Percentiles rank a stretch among this genome's conserved stretches.
Conservation (phyloP, 2,797 vertebrate species). For the Rallus crepitans region DNA sequence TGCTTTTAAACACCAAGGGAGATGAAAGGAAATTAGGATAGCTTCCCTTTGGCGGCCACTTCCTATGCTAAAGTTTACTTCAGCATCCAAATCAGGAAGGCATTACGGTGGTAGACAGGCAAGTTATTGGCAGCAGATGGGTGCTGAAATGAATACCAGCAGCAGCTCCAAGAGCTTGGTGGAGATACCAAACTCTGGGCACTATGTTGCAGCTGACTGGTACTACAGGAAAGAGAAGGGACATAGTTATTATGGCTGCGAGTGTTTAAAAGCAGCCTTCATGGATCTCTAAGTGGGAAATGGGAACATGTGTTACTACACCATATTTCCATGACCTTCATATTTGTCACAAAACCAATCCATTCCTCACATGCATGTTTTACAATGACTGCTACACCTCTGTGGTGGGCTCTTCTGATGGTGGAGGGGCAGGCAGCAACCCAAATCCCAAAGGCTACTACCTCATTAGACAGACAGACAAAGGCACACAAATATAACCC, state of each 20-base stretch:
- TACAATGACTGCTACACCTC: not conserved
- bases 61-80: not conserved
- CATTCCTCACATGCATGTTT: not conserved
- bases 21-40: conserved; percentile 9
- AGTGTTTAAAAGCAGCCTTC: not conserved
- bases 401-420: not conserved
- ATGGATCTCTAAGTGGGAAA: not conserved
- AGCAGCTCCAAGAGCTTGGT: not conserved
- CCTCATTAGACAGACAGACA: not conserved
- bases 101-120: not conserved
- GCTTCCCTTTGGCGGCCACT: not conserved
- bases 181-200: not conserved
- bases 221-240: not conserved
- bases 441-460: not conserved
- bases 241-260: not conserved
- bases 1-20: conserved; percentile 21
- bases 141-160: not conserved
- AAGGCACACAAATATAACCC: not conserved
- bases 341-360: not conserved
- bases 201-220: not conserved
- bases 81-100: not conserved
- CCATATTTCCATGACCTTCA: not conserved
- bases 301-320: not conserved
- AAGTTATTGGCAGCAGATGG: not conserved
- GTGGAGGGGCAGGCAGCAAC: not conserved